Evolutionary conservation across 2,888 invertebrate genomes (phyloP).

Genomic region (Lasioglossum leucozonium): DNA sequence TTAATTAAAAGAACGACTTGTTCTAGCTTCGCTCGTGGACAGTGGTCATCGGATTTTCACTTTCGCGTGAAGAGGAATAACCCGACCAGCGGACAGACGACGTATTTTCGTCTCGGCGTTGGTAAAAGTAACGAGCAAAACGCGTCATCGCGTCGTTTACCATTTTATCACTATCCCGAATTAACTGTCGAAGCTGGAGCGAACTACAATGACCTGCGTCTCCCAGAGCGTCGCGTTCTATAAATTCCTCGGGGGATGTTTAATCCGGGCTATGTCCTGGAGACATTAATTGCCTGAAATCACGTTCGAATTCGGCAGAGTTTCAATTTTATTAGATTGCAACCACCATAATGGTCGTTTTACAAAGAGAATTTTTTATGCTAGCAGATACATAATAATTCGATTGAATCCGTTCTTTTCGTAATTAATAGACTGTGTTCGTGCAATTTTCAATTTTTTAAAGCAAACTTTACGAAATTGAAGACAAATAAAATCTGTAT

Average conservation of each 20-base stretch:
- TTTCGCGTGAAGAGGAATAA: background rate
- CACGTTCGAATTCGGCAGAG: too few species aligned
- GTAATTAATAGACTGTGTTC: too few species aligned
- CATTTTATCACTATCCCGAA: background rate
- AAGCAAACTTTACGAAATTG: too few species aligned
- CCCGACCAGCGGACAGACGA: background rate
- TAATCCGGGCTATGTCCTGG: background rate
- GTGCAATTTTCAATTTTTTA: too few species aligned
- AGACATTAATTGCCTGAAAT: too few species aligned
- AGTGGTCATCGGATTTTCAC: background rate
- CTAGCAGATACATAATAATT: too few species aligned
- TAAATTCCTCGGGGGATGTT: background rate
- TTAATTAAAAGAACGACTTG: background rate
- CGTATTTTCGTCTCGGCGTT: background rate
- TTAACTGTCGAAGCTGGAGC: background rate
- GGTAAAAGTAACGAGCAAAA: background rate
- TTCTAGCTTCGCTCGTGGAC: background rate
- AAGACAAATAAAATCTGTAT: too few species aligned
- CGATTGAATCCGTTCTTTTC: too few species aligned
- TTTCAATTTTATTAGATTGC: too few species aligned
- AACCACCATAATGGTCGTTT: too few species aligned
- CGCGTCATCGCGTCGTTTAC: background rate
- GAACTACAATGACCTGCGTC: slow-evolving; percentile 5
- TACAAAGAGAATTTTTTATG: too few species aligned
- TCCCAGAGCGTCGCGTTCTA: background rate